Conservation (phyloP, 2,797 vertebrate species). For the Orientallactaga sibirica region DNA sequence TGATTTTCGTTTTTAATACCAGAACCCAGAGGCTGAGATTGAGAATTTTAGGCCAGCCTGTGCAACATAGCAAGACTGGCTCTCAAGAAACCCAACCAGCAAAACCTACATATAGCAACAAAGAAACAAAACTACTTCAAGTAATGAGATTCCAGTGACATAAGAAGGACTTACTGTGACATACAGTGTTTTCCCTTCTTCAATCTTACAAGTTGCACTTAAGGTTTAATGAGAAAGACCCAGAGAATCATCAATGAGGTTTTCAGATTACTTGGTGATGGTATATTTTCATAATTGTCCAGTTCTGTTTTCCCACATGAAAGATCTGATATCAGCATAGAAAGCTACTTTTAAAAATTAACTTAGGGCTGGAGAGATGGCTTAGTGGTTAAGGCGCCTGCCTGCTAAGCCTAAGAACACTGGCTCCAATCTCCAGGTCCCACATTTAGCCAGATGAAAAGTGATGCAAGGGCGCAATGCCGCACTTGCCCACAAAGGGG, state of each 20-base stretch:
- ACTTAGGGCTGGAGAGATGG: neutral
- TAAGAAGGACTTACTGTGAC: conserved; percentile 26
- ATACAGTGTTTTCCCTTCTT: neutral
- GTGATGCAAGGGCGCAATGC: too few species aligned
- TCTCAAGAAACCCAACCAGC: neutral
- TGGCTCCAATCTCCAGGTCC: too few species aligned
- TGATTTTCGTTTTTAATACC: neutral
- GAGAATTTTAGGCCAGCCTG: neutral
- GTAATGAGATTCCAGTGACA: conserved; percentile 8
- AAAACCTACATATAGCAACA: neutral
- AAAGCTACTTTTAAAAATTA: conserved; percentile 12
- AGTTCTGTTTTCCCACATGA: conserved; percentile 3
- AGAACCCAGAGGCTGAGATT: too few species aligned
- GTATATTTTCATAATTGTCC: neutral
- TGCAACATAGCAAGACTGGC: neutral
- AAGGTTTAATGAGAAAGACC: conserved; percentile 20
- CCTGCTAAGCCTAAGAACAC: too few species aligned
- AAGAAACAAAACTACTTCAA: neutral
- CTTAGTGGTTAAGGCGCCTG: too few species aligned
- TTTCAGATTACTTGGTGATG: neutral
- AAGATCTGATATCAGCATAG: neutral
- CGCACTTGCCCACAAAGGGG: too few species aligned
- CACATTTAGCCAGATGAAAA: too few species aligned
- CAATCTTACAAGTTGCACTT: conserved; percentile 7
- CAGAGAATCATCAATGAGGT: conserved; percentile 31